A percentile compares a stretch with the other conserved stretches of the same genome.
These are phyloP conservation scores for Cotesia vestalis DNA, from an alignment of 1,140 invertebrate genomes.

Conservation along the genomic window DNA sequence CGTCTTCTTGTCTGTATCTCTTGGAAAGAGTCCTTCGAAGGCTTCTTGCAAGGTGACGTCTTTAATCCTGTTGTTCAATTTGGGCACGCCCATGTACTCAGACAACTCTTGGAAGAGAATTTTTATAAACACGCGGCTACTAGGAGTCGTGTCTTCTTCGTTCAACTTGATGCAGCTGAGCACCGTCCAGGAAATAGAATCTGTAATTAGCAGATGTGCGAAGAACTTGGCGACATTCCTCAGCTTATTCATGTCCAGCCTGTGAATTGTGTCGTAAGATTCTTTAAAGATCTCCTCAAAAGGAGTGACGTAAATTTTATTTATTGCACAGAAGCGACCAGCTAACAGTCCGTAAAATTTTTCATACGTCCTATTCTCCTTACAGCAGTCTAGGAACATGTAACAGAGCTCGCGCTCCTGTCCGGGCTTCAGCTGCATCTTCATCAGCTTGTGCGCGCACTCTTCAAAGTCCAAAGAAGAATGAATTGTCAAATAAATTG, in stretches of 20 bases:
- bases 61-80: slow-evolving; percentile 88
- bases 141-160: slow-evolving; percentile 97
- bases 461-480: slow-evolving; percentile 99
- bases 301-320: slow-evolving; percentile 88
- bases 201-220: slow-evolving; percentile 94
- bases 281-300: slow-evolving; percentile 97
- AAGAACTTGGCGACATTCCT: slow-evolving; percentile 99
- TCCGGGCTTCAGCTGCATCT: slow-evolving; percentile 94
- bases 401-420: slow-evolving; percentile 95
- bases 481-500: slow-evolving; percentile 98
- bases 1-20: slow-evolving; percentile 95
- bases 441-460: slow-evolving; percentile 97
- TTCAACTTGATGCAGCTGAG: slow-evolving; percentile 89
- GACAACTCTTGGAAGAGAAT: slow-evolving; percentile 96
- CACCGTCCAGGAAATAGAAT: slow-evolving; percentile 95
- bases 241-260: slow-evolving; percentile 95
- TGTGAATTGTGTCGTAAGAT: slow-evolving; percentile 92
- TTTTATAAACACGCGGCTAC: slow-evolving; percentile 97
- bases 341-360: slow-evolving; percentile 97
- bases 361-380: slow-evolving; percentile 97
- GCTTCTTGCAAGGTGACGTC: slow-evolving; percentile 87
- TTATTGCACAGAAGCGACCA: slow-evolving; percentile 91
- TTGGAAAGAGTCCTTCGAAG: slow-evolving; percentile 93
- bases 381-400: slow-evolving; percentile 99
- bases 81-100: slow-evolving; percentile 94